phyloP scores from a whole-genome alignment of 2,113 vertebrate species.

The Eublepharis macularius region DNA sequence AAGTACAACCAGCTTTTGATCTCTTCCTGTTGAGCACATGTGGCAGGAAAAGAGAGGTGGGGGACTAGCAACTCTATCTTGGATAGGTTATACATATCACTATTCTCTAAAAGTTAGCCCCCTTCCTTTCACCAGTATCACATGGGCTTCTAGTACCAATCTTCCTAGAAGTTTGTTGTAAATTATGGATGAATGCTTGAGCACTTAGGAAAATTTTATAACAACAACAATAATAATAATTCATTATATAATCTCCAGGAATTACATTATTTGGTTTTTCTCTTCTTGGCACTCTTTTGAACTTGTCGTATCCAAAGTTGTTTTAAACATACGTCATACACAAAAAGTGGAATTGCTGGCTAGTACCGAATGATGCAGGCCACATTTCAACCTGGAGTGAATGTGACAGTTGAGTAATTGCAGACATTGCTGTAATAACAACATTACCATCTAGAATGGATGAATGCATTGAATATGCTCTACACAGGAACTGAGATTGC shows the following conservation, averaged over 20 bases:
- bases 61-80: too few relatives aligned
- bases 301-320: slow-evolving; percentile 2
- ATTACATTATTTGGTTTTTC: neutral
- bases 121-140: too few relatives aligned
- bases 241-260: neutral
- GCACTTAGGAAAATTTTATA: neutral
- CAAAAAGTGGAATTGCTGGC: slow-evolving; percentile 28
- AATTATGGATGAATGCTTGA: neutral
- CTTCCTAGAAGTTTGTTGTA: neutral
- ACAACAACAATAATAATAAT: neutral
- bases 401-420: slow-evolving; percentile 66
- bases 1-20: too few relatives aligned
- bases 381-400: slow-evolving; percentile 52
- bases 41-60: too few relatives aligned
- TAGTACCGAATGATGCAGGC: slow-evolving; percentile 30
- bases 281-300: neutral
- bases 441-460: slow-evolving; percentile 49
- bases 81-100: too few relatives aligned
- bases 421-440: slow-evolving; percentile 58
- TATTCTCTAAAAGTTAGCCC: too few relatives aligned
- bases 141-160: neutral
- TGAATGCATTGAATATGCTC: slow-evolving; percentile 42
- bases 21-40: too few relatives aligned
- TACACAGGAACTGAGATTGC: slow-evolving; percentile 37
- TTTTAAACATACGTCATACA: slow-evolving; percentile 21